phyloP scores from a whole-genome alignment of 2,113 vertebrate species.

The Labeo catla region DNA sequence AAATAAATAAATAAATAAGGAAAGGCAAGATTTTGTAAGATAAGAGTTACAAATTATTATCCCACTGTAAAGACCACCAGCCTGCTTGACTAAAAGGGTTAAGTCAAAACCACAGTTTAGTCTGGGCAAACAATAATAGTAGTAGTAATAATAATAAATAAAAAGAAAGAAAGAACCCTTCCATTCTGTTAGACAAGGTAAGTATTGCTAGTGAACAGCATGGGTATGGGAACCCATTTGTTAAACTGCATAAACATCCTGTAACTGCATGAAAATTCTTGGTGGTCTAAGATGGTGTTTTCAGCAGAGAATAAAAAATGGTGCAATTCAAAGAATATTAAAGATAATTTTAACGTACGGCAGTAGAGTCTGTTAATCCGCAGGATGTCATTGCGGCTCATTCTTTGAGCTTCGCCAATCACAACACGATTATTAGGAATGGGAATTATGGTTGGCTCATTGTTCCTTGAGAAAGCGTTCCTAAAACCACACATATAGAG shows the following conservation, averaged over 20 bases:
- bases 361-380: slow-evolving; percentile 52
- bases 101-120: neutral
- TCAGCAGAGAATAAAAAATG: neutral
- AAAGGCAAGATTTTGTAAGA: neutral
- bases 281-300: neutral
- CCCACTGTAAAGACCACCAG: neutral
- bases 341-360: neutral
- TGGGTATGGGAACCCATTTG: too few species aligned
- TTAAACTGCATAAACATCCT: neutral
- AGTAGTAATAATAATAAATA: too few species aligned
- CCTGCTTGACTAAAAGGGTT: neutral
- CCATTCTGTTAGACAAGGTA: too few species aligned
- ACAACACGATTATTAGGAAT: slow-evolving; percentile 12
- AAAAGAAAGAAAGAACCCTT: neutral
- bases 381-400: slow-evolving; percentile 39
- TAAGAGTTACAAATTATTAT: neutral
- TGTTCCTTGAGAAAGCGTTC: slow-evolving; percentile 34
- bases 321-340: neutral
- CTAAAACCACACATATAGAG: slow-evolving; percentile 34
- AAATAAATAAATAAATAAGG: too few species aligned
- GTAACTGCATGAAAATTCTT: neutral
- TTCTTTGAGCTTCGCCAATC: slow-evolving; percentile 24
- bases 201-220: too few species aligned
- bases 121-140: neutral
- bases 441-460: slow-evolving; percentile 45